Evolutionary conservation across 2,113 vertebrate genomes (phyloP), one percentile per base, ranked within the genome.

Genomic region (Nicator chloris): DNA sequence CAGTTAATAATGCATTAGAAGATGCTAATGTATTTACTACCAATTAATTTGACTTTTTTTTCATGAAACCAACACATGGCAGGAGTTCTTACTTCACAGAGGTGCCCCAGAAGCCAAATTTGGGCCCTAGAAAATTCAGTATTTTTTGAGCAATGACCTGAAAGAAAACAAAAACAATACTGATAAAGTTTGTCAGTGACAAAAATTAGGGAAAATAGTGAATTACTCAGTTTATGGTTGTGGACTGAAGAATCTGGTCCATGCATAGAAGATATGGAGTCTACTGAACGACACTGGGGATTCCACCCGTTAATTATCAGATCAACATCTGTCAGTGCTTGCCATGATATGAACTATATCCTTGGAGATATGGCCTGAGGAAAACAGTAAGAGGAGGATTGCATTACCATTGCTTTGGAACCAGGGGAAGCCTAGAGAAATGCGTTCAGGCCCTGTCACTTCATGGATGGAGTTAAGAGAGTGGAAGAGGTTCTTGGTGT

Each of bases 141-240:
- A 90, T 90, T 92, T 96, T 97, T 96, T 92, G 80, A 93, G 81
- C 87, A 95, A 91, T 90, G 87, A 95, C 90, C 94, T 96, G 94
- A 95, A 97, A 95, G 89, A 96, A 96, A 95, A 95, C 91, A 95
- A 95, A 97, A 95, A 91, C 63, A 95, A 61, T 69, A 90, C 95
- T 81, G 50, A 92, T 90, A 71, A 92, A 91, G 44, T 90, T 91
- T 88, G 63, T 76, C 87, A 82, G 39, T 80, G 75, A 65, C 39
- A 88, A 91, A 56, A 88, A 80, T 15, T 27, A 70, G 15, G 63
- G 47, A 66, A 95, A 95, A 78, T 30, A 86, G 44, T 47, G 30
- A 93, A 77, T 45, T 92, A 57, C 2, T 77, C 70, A 54, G 19
- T 73, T 94, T 63, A 77, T 22, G 31, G 31, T 40, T 47, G 19